Conservation (phyloP, 30 jellyfish, hydroid and myxozoan genomes). For the Turritopsis dohrnii region DNA sequence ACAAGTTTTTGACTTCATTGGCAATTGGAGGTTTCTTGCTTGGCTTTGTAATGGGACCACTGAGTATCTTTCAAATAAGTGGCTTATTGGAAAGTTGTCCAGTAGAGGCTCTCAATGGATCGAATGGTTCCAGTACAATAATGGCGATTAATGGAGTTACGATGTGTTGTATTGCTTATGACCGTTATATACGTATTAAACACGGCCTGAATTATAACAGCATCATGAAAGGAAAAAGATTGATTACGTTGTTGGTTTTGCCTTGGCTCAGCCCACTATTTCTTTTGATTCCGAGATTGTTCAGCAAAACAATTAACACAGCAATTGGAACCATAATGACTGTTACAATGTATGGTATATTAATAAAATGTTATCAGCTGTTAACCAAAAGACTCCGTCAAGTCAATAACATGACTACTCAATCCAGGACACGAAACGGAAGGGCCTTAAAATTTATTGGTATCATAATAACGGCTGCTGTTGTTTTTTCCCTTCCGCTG, state of each 20-base stretch:
- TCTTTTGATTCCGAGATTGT: neutral
- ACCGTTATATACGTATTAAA: neutral
- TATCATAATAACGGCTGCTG: neutral
- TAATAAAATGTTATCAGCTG: neutral
- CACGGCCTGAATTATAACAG: neutral
- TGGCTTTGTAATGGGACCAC: neutral
- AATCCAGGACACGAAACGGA: neutral
- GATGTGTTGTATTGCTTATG: constrained; percentile 1
- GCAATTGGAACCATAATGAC: neutral
- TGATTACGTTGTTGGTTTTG: neutral
- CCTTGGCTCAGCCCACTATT: neutral
- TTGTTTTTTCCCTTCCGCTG: neutral
- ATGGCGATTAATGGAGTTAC: neutral
- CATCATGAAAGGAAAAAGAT: neutral
- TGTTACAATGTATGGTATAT: neutral
- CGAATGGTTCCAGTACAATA: neutral
- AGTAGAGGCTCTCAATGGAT: neutral
- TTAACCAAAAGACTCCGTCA: neutral
- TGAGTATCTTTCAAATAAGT: neutral
- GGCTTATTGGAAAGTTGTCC: neutral
- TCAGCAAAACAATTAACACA: neutral
- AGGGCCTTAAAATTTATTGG: neutral
- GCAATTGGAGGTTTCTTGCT: neutral
- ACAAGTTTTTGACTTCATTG: neutral
- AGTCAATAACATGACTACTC: neutral